phyloP scores from a whole-genome alignment of 1,140 invertebrate genomes.

The Drosophila gunungcola region DNA sequence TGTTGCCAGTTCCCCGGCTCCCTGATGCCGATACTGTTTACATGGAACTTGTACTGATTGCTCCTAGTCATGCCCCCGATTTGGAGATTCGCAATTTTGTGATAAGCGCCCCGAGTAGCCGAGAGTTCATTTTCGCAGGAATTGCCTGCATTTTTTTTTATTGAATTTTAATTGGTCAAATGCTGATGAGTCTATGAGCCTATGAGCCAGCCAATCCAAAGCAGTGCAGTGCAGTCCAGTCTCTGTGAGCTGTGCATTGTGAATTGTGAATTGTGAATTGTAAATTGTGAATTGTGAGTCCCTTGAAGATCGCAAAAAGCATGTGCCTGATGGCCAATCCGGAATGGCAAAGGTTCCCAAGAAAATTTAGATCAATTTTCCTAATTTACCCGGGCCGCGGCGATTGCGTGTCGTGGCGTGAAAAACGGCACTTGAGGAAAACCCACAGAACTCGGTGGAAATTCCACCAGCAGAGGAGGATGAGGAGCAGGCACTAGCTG shows the following conservation, averaged over 20 bases:
- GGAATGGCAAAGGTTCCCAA: constrained; percentile 73
- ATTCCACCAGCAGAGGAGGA: background rate
- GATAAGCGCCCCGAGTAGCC: constrained; percentile 44
- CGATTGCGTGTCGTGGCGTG: constrained; percentile 82
- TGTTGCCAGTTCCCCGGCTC: constrained; percentile 32
- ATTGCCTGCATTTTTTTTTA: constrained; percentile 77
- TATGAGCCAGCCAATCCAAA: too few relatives aligned
- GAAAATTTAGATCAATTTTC: constrained; percentile 84
- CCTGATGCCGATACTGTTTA: constrained; percentile 76
- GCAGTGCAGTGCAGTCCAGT: too few relatives aligned
- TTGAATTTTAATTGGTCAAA: constrained; percentile 77
- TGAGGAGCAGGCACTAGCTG: constrained; percentile 8
- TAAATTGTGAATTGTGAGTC: too few relatives aligned
- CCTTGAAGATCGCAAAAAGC: background rate
- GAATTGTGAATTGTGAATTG: too few relatives aligned
- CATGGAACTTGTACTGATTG: constrained; percentile 85
- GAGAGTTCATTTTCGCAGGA: constrained; percentile 71
- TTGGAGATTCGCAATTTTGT: constrained; percentile 71
- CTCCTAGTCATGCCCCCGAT: constrained; percentile 84
- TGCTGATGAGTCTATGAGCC: constrained; percentile 1
- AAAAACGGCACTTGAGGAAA: constrained; percentile 78
- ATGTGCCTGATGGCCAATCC: constrained; percentile 17
- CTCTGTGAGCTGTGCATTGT: too few relatives aligned
- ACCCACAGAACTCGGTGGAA: constrained; percentile 20
- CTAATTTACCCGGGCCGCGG: constrained; percentile 78